These are phyloP conservation scores for Psettodes erumei DNA, from an alignment of 2,113 vertebrate genomes.

Conservation along the genomic window DNA sequence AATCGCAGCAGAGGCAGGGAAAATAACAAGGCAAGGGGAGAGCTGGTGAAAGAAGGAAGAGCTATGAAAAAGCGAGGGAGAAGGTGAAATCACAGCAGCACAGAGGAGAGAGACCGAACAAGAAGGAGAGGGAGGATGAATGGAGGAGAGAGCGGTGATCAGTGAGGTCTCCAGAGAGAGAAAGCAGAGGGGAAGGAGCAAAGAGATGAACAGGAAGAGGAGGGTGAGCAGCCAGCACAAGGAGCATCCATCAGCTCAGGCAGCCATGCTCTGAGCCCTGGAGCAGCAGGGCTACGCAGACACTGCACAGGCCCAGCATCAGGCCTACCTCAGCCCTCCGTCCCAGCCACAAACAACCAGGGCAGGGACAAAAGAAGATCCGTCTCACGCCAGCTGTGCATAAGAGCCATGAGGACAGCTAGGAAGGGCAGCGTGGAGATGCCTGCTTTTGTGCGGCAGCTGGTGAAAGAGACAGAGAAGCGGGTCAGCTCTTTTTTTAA, in stretches of 20 bases:
- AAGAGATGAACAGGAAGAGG: slow-evolving; percentile 65
- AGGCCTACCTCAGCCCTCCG: slow-evolving; percentile 47
- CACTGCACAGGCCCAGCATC: slow-evolving; percentile 57
- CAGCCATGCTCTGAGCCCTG: slow-evolving; percentile 75
- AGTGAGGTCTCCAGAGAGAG: slow-evolving; percentile 62
- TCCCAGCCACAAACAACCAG: slow-evolving; percentile 40
- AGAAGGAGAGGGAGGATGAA: slow-evolving; percentile 54
- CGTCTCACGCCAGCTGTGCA: slow-evolving; percentile 21
- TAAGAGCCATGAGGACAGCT: slow-evolving; percentile 77
- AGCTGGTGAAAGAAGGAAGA: slow-evolving; percentile 71
- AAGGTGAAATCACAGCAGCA: slow-evolving; percentile 72
- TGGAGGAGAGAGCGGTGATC: slow-evolving; percentile 46
- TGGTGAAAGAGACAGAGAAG: slow-evolving; percentile 84
- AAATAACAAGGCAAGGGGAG: slow-evolving; percentile 72
- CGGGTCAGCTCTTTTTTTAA: slow-evolving; percentile 85
- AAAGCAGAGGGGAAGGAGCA: slow-evolving; percentile 40
- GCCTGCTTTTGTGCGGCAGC: slow-evolving; percentile 83
- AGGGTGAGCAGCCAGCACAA: slow-evolving; percentile 58
- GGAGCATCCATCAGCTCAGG: slow-evolving; percentile 64
- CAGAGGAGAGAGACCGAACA: slow-evolving; percentile 52
- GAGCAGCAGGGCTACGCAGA: slow-evolving; percentile 65
- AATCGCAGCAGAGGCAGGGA: slow-evolving; percentile 74
- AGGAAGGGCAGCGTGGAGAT: slow-evolving; percentile 83
- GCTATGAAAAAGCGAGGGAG: slow-evolving; percentile 77
- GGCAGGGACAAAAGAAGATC: slow-evolving; percentile 40